Evolutionary conservation across 2,888 invertebrate species (phyloP), one percentile per base, ranked within the genome.

Genomic region (Amiota mariae): DNA sequence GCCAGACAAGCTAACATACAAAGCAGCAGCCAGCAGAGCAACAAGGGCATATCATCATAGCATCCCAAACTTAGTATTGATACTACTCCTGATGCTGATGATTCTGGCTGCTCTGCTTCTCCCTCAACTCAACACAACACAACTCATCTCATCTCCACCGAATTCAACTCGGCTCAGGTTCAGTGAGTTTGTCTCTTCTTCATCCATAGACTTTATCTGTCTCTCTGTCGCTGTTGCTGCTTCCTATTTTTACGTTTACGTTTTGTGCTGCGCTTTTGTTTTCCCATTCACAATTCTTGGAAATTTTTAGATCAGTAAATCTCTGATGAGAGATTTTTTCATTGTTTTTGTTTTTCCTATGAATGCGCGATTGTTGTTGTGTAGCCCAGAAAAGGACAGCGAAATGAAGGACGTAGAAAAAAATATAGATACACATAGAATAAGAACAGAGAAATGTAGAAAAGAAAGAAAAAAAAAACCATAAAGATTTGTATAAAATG

Each of bases 221-320:
- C 36, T 2, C 36, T 4, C 48, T 51, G 10, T 20, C 2, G 20
- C 12, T 54, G 51, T 15, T 63, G 63, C 46, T 36, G 56, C 57
- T 48, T 70, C 57, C 66, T 68, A 51, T 68, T 54, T 63, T 68
- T 68, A 68, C 67, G 67, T 66, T 66, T 46, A 64, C 36, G 46
- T 46, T 36, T 64, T 64, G 66, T 49, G 66, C 49, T 81, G 81
- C 83, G 85, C 83, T 83, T 83, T 85, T 84, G 86, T 85, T 85
- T 83, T 82, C 80, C 85, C 83, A 85, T 83, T 83, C 86, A 84
- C 82, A 78, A 80, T 85, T 85, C 85, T 76, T 66, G 83, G 85
- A 85, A 85, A 83, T 83, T 83, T 85, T 81, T 81, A 82, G 85
- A 86, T 85, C 85, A 82, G 79, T 85, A 84, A 85, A 85, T 86